Conservation (phyloP, 2,797 vertebrate genomes). For the Intellagama lesueurii region DNA sequence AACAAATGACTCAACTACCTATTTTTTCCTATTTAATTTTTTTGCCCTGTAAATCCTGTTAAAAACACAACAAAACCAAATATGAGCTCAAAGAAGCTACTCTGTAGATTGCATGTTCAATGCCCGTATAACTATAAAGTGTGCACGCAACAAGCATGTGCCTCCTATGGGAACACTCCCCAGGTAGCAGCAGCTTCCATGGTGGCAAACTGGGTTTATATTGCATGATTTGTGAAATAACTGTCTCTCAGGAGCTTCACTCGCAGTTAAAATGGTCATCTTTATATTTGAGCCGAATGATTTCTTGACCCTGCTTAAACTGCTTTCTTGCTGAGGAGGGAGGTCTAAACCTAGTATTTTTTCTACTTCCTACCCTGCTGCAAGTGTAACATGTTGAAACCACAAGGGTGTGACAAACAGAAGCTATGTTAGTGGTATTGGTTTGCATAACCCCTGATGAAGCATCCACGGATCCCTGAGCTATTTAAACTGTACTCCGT, state of each 20-base stretch:
- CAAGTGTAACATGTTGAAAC: slow-evolving; percentile 49
- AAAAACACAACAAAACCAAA: slow-evolving; percentile 13
- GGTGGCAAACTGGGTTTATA: neutral
- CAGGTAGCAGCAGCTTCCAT: neutral
- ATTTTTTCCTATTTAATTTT: neutral
- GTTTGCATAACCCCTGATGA: slow-evolving; percentile 15
- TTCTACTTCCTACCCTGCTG: slow-evolving; percentile 24
- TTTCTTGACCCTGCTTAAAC: neutral
- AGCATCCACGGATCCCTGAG: slow-evolving; percentile 21
- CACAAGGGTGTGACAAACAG: slow-evolving; percentile 36
- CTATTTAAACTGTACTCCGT: neutral
- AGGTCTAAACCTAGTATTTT: slow-evolving; percentile 43
- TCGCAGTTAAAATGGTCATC: neutral
- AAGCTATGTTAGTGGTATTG: slow-evolving; percentile 36
- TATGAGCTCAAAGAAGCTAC: neutral
- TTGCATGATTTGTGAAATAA: neutral
- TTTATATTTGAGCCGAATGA: neutral
- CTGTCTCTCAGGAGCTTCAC: neutral
- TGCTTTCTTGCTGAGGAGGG: neutral
- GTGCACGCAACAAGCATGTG: neutral
- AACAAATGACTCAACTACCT: neutral
- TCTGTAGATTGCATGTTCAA: neutral
- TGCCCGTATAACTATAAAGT: neutral
- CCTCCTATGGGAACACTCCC: neutral
- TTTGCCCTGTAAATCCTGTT: neutral